A percentile compares a stretch with the other conserved stretches of the same genome.
phyloP scores from a whole-genome alignment of 1,140 invertebrate species.

The Drosophila novamexicana region DNA sequence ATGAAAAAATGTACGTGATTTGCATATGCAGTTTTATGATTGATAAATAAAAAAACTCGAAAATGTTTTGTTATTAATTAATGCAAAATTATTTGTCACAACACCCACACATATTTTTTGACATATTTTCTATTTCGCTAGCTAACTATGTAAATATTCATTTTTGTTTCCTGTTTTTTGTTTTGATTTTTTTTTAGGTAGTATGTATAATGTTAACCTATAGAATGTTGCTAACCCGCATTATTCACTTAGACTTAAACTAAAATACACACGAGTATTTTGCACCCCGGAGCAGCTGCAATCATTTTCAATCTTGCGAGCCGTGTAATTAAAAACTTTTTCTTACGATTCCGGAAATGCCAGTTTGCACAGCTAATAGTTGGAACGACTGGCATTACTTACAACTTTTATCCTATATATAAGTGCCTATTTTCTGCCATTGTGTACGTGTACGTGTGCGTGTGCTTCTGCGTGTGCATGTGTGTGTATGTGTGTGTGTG shows the following conservation, averaged over 20 bases:
- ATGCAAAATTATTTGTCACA: constrained; percentile 80
- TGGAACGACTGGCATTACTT: constrained; percentile 37
- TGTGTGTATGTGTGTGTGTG: constrained; percentile 33
- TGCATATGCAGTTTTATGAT: constrained; percentile 44
- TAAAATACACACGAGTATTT: constrained; percentile 25
- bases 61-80: constrained; percentile 30
- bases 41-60: constrained; percentile 3
- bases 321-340: constrained; percentile 65
- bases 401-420: constrained; percentile 34
- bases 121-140: constrained; percentile 41
- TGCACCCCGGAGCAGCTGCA: constrained; percentile 2
- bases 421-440: background rate
- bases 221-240: constrained; percentile 72
- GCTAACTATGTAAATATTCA: constrained; percentile 64
- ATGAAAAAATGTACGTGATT: constrained; percentile 31
- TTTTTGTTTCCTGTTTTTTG: constrained; percentile 21
- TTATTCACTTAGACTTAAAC: constrained; percentile 47
- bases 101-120: constrained; percentile 56
- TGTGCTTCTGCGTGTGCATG: background rate
- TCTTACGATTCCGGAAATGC: constrained; percentile 43
- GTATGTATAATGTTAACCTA: constrained; percentile 75
- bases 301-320: constrained; percentile 23
- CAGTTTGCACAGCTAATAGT: constrained; percentile 46
- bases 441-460: background rate
- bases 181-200: constrained; percentile 53